Evolutionary conservation across 2,888 invertebrate genomes (phyloP).

Genomic region (Drosophila imparisetae): DNA sequence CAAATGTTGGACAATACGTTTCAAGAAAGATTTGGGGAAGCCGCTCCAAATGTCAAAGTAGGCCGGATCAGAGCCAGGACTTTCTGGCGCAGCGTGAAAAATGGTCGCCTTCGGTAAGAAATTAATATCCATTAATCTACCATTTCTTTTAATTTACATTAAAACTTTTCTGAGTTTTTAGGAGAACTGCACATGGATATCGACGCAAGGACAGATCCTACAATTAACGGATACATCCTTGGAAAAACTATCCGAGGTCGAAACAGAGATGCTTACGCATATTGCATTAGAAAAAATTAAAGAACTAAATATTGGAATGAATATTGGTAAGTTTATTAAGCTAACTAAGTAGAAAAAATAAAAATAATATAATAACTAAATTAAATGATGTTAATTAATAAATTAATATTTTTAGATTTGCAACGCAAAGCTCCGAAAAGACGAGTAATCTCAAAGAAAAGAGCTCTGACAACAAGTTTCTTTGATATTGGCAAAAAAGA

Average conservation of each 20-base stretch:
- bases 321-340: conserved; percentile 84
- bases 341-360: neutral
- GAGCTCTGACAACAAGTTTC: conserved; percentile 94
- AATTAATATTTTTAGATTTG: conserved; percentile 52
- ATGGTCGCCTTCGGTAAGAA: conserved; percentile 95
- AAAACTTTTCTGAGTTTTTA: conserved; percentile 73
- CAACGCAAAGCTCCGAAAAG: conserved; percentile 88
- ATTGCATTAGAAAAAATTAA: conserved; percentile 94
- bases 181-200: conserved; percentile 93
- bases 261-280: conserved; percentile 91
- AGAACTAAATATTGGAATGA: conserved; percentile 93
- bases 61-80: conserved; percentile 83
- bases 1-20: conserved; percentile 93
- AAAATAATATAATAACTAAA: neutral
- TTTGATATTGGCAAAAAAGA: conserved; percentile 92
- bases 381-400: neutral
- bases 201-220: conserved; percentile 87
- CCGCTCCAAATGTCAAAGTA: conserved; percentile 92
- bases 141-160: neutral
- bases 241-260: conserved; percentile 89
- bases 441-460: conserved; percentile 92
- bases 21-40: conserved; percentile 94
- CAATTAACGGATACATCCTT: conserved; percentile 88
- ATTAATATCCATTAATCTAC: neutral
- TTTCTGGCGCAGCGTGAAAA: conserved; percentile 76